Evolutionary conservation across 2,113 vertebrate genomes (phyloP).

Genomic region (Erinaceus europaeus): DNA sequence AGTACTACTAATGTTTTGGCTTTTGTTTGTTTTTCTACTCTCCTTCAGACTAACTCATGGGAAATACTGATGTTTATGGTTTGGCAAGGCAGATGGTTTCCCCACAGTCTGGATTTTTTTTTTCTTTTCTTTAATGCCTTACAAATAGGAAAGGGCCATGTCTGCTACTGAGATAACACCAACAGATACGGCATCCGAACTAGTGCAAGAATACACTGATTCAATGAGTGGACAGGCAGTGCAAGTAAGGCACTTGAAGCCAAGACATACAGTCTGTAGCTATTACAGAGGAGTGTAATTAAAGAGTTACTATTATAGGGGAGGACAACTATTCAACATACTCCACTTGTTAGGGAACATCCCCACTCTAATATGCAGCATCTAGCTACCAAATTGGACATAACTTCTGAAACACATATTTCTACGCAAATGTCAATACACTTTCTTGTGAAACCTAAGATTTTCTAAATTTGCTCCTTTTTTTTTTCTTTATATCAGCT

Average conservation of each 20-base stretch:
- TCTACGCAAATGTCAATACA: background rate
- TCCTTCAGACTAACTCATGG: background rate
- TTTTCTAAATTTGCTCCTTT: background rate
- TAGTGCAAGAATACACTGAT: background rate
- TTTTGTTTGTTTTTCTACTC: too few relatives aligned
- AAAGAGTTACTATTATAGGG: too few relatives aligned
- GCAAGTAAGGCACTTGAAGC: background rate
- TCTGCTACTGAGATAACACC: background rate
- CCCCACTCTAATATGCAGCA: background rate
- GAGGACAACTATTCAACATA: background rate
- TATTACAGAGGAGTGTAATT: background rate
- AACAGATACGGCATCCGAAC: background rate
- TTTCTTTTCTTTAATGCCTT: background rate
- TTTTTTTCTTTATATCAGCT: background rate
- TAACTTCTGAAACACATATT: background rate
- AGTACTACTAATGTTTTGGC: background rate
- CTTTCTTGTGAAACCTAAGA: background rate
- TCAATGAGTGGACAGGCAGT: background rate
- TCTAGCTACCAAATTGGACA: background rate
- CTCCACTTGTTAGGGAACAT: background rate
- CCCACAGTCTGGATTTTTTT: background rate
- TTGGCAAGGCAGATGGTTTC: background rate
- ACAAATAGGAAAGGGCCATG: background rate
- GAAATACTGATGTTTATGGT: background rate
- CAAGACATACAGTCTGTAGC: background rate